Evolutionary conservation across 1,140 invertebrate species (phyloP).

Genomic region (Mactra quadrangularis): DNA sequence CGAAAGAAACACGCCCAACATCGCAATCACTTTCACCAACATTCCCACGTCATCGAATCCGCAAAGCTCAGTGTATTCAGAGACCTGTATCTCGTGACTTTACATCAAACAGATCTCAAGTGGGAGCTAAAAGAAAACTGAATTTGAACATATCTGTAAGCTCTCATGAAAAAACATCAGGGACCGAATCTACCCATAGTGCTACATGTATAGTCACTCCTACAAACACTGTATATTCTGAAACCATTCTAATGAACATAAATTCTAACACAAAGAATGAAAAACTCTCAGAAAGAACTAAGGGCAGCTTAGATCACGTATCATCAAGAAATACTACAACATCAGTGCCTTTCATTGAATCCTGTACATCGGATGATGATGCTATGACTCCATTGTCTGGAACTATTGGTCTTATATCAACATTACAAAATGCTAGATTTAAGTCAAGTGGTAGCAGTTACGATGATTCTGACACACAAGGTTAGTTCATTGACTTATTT

Average conservation of each 20-base stretch:
- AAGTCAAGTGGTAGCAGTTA: slow-evolving; percentile 63
- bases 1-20: slow-evolving; percentile 32
- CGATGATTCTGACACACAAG: slow-evolving; percentile 68
- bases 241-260: slow-evolving; percentile 17
- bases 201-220: slow-evolving; percentile 24
- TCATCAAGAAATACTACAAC: slow-evolving; percentile 45
- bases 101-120: slow-evolving; percentile 48
- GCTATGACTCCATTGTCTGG: slow-evolving; percentile 37
- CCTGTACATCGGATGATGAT: slow-evolving; percentile 62
- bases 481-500: too few species aligned
- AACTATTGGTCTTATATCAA: slow-evolving; percentile 32
- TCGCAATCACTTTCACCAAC: slow-evolving; percentile 64
- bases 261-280: neutral
- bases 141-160: slow-evolving; percentile 58
- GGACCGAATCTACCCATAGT: slow-evolving; percentile 29
- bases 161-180: slow-evolving; percentile 35
- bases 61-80: slow-evolving; percentile 32
- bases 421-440: slow-evolving; percentile 58
- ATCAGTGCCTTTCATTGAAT: slow-evolving; percentile 52
- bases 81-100: slow-evolving; percentile 62
- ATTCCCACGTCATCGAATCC: slow-evolving; percentile 66
- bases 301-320: slow-evolving; percentile 52
- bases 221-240: slow-evolving; percentile 25
- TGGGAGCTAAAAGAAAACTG: slow-evolving; percentile 71
- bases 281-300: slow-evolving; percentile 52